Evolutionary conservation across 64 coral and sea anemone species (phyloP).

Genomic region (Actinia tenebrosa): DNA sequence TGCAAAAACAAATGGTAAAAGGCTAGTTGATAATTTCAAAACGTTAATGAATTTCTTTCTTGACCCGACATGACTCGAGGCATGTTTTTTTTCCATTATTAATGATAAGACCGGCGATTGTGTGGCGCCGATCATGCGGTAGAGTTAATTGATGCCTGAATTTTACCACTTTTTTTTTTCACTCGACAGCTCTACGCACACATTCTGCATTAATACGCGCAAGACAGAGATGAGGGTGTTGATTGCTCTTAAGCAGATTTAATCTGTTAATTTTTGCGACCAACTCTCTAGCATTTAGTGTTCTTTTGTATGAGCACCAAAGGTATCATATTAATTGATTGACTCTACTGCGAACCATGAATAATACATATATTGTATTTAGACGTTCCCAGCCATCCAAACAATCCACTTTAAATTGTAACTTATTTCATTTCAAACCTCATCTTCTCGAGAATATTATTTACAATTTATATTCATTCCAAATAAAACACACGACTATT

Average conservation of each 20-base stretch:
- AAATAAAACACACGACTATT: background rate
- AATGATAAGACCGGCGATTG: constrained; percentile 1
- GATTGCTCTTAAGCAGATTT: background rate
- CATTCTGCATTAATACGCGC: background rate
- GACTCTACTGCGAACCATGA: background rate
- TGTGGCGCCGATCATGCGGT: background rate
- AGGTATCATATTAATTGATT: constrained; percentile 18
- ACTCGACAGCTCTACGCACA: background rate
- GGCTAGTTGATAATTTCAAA: background rate
- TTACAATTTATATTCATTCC: background rate
- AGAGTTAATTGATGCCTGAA: background rate
- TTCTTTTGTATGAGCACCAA: background rate
- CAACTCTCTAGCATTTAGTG: background rate
- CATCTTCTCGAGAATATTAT: background rate
- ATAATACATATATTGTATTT: background rate
- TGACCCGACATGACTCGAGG: constrained; percentile 2
- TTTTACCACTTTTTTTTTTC: background rate
- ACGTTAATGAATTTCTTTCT: background rate
- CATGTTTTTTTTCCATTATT: constrained; percentile 16
- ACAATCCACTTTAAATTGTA: background rate
- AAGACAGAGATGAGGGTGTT: background rate
- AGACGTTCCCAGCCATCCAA: background rate
- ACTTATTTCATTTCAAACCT: background rate
- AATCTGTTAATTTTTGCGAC: background rate
- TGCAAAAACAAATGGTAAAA: background rate